These are phyloP conservation scores for Amphiprion percula DNA, from an alignment of 2,113 vertebrate species.

Conservation along the genomic window DNA sequence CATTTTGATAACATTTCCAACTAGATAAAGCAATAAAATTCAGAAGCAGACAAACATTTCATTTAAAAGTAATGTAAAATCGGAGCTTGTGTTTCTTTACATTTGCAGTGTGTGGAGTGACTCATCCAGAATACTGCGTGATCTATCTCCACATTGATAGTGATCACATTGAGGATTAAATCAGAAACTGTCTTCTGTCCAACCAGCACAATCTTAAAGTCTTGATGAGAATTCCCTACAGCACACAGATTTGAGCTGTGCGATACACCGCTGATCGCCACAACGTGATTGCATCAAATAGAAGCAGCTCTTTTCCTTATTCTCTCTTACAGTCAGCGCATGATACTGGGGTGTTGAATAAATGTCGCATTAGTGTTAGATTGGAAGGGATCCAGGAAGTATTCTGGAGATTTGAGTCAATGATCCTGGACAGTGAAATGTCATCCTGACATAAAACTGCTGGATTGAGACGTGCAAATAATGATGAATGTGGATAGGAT, in stretches of 20 bases:
- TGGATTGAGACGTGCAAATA: not conserved
- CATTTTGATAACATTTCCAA: not conserved
- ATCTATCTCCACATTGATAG: conserved; percentile 10
- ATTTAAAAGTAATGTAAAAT: not conserved
- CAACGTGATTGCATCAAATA: conserved; percentile 18
- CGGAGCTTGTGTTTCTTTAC: conserved; percentile 2
- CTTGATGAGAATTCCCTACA: conserved; percentile 39
- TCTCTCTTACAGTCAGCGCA: not conserved
- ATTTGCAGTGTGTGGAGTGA: not conserved
- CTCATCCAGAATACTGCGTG: not conserved
- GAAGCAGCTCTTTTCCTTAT: conserved; percentile 23
- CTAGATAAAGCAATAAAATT: not conserved
- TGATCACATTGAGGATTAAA: conserved; percentile 43
- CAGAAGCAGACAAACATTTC: not conserved
- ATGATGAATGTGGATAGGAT: not conserved
- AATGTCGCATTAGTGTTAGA: not conserved
- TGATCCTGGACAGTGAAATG: not conserved
- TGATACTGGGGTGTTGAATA: conserved; percentile 6
- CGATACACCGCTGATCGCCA: conserved; percentile 37
- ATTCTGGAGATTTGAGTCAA: not conserved
- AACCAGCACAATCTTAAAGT: conserved; percentile 22
- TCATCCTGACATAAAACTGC: not conserved
- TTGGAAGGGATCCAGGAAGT: not conserved
- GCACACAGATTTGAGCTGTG: conserved; percentile 7
- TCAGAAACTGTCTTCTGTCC: conserved; percentile 40